Conservation (phyloP, 1,140 invertebrate genomes). For the Maconellicoccus hirsutus region DNA sequence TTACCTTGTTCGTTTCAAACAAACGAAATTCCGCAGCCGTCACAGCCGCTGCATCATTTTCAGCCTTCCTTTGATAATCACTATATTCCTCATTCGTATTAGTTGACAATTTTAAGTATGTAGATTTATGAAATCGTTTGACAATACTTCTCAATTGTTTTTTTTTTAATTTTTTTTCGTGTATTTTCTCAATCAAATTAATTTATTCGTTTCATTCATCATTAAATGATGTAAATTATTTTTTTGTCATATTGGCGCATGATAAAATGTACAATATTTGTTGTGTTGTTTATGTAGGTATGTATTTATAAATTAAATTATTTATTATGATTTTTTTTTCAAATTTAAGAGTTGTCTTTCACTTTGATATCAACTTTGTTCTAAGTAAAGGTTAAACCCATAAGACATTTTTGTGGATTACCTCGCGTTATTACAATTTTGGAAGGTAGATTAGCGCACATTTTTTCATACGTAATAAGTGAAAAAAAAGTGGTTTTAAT, state of each 20-base stretch:
- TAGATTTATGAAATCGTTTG: not conserved
- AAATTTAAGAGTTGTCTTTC: not conserved
- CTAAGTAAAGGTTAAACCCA: not conserved
- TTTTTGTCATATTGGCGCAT: too few relatives aligned
- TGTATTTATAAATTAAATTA: too few relatives aligned
- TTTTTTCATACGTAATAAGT: too few relatives aligned
- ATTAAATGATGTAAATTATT: not conserved
- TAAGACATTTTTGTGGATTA: not conserved
- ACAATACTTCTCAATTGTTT: conserved; percentile 5
- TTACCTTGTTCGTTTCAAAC: not conserved
- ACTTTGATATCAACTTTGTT: not conserved
- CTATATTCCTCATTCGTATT: not conserved
- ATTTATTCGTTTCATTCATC: not conserved
- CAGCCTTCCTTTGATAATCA: not conserved
- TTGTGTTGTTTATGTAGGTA: too few relatives aligned
- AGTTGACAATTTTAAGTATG: not conserved
- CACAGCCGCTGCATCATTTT: not conserved
- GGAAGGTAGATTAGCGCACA: too few relatives aligned
- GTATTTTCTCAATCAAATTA: not conserved
- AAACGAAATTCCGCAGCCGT: not conserved
- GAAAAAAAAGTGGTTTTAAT: too few relatives aligned
- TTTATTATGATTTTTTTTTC: too few relatives aligned
- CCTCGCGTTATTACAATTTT: not conserved
- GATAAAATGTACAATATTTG: too few relatives aligned
- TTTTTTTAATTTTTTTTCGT: not conserved